Evolutionary conservation across 2,888 invertebrate species (phyloP).

Genomic region (Ornithoptera alexandrae): DNA sequence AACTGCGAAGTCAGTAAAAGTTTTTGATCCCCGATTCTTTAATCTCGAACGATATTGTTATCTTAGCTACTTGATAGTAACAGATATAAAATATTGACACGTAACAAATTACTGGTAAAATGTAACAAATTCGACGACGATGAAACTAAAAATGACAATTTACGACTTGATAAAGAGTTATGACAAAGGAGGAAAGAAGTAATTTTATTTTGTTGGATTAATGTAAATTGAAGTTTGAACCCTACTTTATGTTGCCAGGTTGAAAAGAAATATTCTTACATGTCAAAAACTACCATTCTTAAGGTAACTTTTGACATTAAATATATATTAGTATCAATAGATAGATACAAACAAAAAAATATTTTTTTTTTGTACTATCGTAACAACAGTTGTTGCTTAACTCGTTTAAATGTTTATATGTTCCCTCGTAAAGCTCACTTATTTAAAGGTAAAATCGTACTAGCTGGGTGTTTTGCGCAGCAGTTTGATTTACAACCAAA

Average conservation of each 20-base stretch:
- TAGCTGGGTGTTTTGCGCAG: too few species aligned
- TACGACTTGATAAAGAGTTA: background rate
- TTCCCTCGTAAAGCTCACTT: too few species aligned
- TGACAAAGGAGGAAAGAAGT: slow-evolving; percentile 2
- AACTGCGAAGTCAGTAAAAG: slow-evolving; percentile 42
- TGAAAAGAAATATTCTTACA: background rate
- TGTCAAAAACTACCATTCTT: too few species aligned
- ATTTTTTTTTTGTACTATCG: too few species aligned
- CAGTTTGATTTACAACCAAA: too few species aligned
- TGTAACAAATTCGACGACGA: background rate
- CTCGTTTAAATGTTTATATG: too few species aligned
- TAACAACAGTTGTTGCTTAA: too few species aligned
- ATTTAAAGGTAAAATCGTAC: too few species aligned
- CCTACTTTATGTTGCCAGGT: slow-evolving; percentile 7
- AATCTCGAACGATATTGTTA: slow-evolving; percentile 15
- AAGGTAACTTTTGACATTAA: too few species aligned
- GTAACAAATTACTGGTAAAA: background rate
- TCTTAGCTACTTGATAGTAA: slow-evolving; percentile 3
- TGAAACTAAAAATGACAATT: slow-evolving; percentile 7
- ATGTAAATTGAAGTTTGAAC: slow-evolving; percentile 20
- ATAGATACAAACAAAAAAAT: too few species aligned
- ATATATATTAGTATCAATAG: too few species aligned
- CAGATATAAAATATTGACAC: background rate
- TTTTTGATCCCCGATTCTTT: slow-evolving; percentile 17
- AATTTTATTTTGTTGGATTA: slow-evolving; percentile 8